A percentile compares a stretch with the other conserved stretches of the same genome.
Evolutionary conservation across 2,888 invertebrate species (phyloP).

Genomic region (Cancer borealis): DNA sequence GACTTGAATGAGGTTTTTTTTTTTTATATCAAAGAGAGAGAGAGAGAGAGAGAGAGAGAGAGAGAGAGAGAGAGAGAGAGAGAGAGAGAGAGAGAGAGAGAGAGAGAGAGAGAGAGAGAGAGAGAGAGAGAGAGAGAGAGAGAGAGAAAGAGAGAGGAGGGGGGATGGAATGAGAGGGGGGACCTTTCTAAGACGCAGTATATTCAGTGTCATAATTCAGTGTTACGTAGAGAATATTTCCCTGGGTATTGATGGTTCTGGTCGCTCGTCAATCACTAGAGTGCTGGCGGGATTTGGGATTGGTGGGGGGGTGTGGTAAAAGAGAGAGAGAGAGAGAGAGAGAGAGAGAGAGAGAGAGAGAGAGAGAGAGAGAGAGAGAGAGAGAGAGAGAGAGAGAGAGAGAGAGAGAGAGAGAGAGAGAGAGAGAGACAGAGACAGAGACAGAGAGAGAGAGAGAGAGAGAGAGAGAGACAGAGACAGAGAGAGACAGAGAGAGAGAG

Average conservation of each 20-base stretch:
- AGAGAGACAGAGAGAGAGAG: background rate
- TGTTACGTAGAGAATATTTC: constrained; percentile 12
- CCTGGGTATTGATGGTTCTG: constrained; percentile 1
- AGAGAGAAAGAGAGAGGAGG: too few species aligned
- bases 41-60: constrained; percentile 52
- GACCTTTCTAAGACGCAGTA: background rate
- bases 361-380: too few species aligned
- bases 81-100: constrained; percentile 38
- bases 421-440: background rate
- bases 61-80: constrained; percentile 38
- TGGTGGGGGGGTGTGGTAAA: too few species aligned
- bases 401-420: background rate
- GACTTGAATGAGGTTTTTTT: background rate
- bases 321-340: too few species aligned
- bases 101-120: constrained; percentile 49
- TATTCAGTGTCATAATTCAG: constrained; percentile 20
- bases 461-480: background rate
- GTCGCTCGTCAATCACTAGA: background rate
- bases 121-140: constrained; percentile 34
- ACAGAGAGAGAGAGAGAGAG: background rate
- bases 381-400: too few species aligned
- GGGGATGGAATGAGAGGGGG: too few species aligned
- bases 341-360: too few species aligned
- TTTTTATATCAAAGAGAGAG: constrained; percentile 32
- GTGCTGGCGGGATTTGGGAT: too few species aligned